Evolutionary conservation across 2,797 vertebrate genomes (phyloP).

Genomic region (Notamacropus eugenii): DNA sequence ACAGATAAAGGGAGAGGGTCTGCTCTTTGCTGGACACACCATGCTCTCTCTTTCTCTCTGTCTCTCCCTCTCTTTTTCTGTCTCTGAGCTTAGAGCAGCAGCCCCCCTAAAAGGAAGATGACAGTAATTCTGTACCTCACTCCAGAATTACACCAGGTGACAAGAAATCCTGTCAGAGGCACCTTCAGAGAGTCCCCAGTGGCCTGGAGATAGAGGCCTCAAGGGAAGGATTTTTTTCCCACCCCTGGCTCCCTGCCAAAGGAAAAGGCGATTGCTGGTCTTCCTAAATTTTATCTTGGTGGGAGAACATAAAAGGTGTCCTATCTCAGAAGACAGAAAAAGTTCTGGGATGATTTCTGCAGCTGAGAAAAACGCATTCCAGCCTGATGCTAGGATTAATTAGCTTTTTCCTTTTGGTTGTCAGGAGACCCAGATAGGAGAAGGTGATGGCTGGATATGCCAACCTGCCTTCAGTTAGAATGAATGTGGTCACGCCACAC

Average conservation of each 20-base stretch:
- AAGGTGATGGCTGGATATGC: background rate
- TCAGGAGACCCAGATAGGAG: background rate
- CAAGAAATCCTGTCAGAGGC: background rate
- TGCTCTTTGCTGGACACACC: background rate
- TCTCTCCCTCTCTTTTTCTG: background rate
- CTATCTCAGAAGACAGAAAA: constrained; percentile 48
- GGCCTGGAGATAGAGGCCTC: background rate
- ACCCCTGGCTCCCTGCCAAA: constrained; percentile 46
- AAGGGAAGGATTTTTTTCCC: constrained; percentile 59
- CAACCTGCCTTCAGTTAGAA: constrained; percentile 7
- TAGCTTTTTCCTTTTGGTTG: background rate
- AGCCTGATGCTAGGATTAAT: background rate
- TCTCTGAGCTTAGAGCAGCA: background rate
- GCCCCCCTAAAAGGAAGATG: background rate
- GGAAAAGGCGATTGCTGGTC: constrained; percentile 51
- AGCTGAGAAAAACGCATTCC: background rate
- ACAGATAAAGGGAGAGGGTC: background rate
- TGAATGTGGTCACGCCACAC: background rate
- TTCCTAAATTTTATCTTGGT: constrained; percentile 61
- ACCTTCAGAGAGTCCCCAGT: background rate
- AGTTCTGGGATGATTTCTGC: constrained; percentile 41
- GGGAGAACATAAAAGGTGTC: constrained; percentile 37
- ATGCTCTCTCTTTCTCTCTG: background rate
- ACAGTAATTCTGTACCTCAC: background rate
- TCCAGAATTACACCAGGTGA: background rate